Percentiles rank a stretch among this genome's conserved stretches.
Evolutionary conservation across 2,113 vertebrate species (phyloP).

Genomic region (Callipepla californica): DNA sequence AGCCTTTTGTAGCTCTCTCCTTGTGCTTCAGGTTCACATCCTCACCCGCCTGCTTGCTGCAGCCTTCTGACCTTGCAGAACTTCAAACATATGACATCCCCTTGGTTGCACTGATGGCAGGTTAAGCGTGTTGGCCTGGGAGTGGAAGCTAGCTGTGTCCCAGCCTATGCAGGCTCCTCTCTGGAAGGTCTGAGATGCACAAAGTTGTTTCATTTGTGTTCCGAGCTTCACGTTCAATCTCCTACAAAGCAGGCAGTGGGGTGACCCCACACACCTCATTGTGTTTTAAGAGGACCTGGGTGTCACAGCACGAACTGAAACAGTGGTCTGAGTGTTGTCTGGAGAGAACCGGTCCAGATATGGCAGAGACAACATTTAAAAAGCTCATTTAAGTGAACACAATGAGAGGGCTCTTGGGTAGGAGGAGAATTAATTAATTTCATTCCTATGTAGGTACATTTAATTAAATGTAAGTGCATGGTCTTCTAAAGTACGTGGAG

Average conservation of each 20-base stretch:
- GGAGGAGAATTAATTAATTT: conserved; percentile 83
- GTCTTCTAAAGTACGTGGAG: conserved; percentile 49
- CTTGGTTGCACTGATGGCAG: fast-evolving
- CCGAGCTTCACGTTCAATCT: not conserved
- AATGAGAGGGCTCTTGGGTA: conserved; percentile 83
- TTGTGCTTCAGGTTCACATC: fast-evolving
- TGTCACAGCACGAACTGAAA: not conserved
- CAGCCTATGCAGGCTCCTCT: not conserved
- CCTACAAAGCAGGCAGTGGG: not conserved
- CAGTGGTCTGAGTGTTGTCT: conserved; percentile 68
- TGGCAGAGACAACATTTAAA: conserved; percentile 73
- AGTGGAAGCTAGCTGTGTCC: not conserved
- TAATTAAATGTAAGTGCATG: conserved; percentile 80
- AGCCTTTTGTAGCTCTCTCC: not conserved
- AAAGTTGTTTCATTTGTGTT: fast-evolving
- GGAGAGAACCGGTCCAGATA: conserved; percentile 75
- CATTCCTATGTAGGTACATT: conserved; percentile 78
- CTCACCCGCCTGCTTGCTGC: not conserved
- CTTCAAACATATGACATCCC: not conserved
- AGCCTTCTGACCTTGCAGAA: not conserved
- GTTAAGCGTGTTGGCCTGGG: fast-evolving
- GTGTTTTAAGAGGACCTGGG: not conserved
- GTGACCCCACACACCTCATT: not conserved
- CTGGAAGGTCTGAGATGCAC: not conserved
- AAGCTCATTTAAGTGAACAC: conserved; percentile 80